A percentile compares a stretch with the other conserved stretches of the same genome.
Conservation (phyloP, 2,888 invertebrate genomes). For the Hartigia nigra region DNA sequence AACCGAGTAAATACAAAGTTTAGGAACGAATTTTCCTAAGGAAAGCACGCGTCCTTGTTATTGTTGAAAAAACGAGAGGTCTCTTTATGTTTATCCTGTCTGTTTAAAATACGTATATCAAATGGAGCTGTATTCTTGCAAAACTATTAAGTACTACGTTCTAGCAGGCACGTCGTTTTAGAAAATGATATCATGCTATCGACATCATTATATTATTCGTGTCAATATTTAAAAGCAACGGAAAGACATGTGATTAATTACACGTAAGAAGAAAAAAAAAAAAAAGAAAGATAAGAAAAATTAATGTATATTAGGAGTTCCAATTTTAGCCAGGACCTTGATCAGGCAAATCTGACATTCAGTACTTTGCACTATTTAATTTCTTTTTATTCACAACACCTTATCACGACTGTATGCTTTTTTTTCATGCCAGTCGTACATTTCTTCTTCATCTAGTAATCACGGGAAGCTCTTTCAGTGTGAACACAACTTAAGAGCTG, state of each 20-base stretch:
- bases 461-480: conserved; percentile 12
- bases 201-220: neutral
- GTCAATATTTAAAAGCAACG: neutral
- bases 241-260: neutral
- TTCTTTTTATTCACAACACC: conserved; percentile 28
- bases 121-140: neutral
- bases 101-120: neutral
- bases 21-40: neutral
- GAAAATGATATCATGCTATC: neutral
- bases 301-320: neutral
- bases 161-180: neutral
- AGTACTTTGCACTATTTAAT: conserved; percentile 33
- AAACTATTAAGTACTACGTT: neutral
- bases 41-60: neutral
- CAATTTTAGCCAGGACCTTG: neutral
- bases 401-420: conserved; percentile 19
- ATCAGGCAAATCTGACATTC: conserved; percentile 34
- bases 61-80: neutral
- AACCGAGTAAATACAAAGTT: neutral
- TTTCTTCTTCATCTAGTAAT: conserved; percentile 12
- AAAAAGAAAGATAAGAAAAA: neutral
- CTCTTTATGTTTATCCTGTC: neutral
- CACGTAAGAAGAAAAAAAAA: neutral
- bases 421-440: conserved; percentile 7
- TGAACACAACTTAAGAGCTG: conserved; percentile 8